phyloP scores from a whole-genome alignment of 2,888 invertebrate genomes.

The Erynnis tages region DNA sequence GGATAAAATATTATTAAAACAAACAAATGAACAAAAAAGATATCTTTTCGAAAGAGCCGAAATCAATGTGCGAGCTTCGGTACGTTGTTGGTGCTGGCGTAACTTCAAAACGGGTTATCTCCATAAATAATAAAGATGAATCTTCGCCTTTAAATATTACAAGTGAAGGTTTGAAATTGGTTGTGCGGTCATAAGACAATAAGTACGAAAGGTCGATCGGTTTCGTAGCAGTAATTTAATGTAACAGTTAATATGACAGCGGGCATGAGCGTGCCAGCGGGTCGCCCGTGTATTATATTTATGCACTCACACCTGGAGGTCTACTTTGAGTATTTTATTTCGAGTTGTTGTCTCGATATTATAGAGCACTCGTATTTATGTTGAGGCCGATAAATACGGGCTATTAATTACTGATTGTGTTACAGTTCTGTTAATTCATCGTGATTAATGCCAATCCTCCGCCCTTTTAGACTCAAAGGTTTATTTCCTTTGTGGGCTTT shows the following conservation, averaged over 20 bases:
- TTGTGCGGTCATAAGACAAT: conserved; percentile 48
- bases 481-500: conserved; percentile 18
- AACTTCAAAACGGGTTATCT: conserved; percentile 4
- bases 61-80: conserved; percentile 78
- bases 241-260: conserved; percentile 82
- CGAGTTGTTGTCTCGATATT: conserved; percentile 66
- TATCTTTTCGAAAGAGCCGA: conserved; percentile 77
- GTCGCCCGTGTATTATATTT: conserved; percentile 76
- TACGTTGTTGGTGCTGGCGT: conserved; percentile 52
- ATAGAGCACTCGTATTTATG: conserved; percentile 73
- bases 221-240: conserved; percentile 78
- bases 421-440: conserved; percentile 74
- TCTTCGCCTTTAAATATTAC: neutral
- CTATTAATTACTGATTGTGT: conserved; percentile 77
- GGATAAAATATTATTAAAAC: conserved; percentile 81
- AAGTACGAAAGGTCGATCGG: conserved; percentile 65
- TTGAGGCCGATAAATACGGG: conserved; percentile 68
- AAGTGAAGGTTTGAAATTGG: conserved; percentile 38
- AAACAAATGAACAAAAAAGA: conserved; percentile 79
- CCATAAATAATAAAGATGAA: neutral
- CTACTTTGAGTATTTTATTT: conserved; percentile 68
- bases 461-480: conserved; percentile 12
- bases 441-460: conserved; percentile 56
- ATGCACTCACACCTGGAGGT: conserved; percentile 81
- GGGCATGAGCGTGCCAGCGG: conserved; percentile 78